Evolutionary conservation across 2,888 invertebrate genomes (phyloP), one percentile per base, ranked within the genome.

Genomic region (Thymelicus acteon): DNA sequence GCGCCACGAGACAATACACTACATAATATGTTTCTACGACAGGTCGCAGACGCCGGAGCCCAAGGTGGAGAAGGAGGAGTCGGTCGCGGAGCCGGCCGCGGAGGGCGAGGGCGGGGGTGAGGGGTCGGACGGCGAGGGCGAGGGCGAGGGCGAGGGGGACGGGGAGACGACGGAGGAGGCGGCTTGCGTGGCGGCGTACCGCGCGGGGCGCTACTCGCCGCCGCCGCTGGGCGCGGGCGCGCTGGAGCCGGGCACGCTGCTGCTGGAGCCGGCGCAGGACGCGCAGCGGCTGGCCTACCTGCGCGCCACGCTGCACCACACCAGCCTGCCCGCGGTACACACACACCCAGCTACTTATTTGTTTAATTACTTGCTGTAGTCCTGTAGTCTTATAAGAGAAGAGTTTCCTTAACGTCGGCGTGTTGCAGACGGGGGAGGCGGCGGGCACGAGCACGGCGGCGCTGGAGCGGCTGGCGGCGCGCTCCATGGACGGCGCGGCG

Each of bases 161-260:
- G 75, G 57, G 39, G 73, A 64, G 72, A 75, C 69, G 76, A 67
- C n/a, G 12, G 69, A 58, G 40, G 64, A 54, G 49, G 76, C 31
- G 64, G 63, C 15, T 1, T 75, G 76, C 73, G 78, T 52, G 77
- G 85, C 84, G 76, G 81, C 84, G 79, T 99, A 98, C 89, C 94
- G 95, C 67, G 85, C 95, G n/a, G 98, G 98, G 2, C 95, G 96
- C 48, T 99, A 99, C 90, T 97, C 97, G 80, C 99, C 99, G 0
- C 92, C 90, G 78, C 96, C 96, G 78, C 86, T 98, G 74, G 75
- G 89, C 3, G 81, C 94, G 0, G 90, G 92, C 47, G 95, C 96
- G 72, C 94, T 98, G 66, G 97, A 91, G 83, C 94, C 95, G 0
- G 98, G 96, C 71, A 97, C 97, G 7, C 94, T 97, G 75, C 95